phyloP scores from a whole-genome alignment of 2,888 invertebrate genomes.

The Baronia brevicornis region DNA sequence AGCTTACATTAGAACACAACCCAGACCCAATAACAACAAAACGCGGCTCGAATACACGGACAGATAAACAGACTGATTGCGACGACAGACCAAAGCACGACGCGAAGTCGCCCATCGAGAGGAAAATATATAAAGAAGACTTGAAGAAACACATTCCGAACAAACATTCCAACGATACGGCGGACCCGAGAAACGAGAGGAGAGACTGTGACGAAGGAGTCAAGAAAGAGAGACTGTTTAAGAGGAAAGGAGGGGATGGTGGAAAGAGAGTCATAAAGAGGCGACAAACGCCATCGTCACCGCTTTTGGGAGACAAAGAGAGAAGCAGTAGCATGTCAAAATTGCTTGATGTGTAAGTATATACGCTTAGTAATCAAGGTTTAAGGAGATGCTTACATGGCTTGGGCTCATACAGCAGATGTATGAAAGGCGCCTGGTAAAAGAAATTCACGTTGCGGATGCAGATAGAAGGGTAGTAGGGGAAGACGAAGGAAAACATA shows the following conservation, averaged over 20 bases:
- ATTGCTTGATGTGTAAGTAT: conserved; percentile 80
- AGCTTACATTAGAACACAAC: conserved; percentile 93
- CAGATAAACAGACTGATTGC: conserved; percentile 23
- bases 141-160: conserved; percentile 27
- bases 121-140: conserved; percentile 48
- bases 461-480: no score
- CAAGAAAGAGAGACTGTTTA: conserved; percentile 58
- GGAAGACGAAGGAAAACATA: no score
- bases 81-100: conserved; percentile 29
- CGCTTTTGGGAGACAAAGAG: conserved; percentile 81
- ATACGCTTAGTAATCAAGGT: no score
- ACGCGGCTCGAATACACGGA: conserved; percentile 20
- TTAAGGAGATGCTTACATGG: no score
- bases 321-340: conserved; percentile 91
- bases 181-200: conserved; percentile 44
- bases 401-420: no score
- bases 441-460: no score
- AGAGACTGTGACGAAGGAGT: conserved; percentile 68
- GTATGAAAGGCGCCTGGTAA: no score
- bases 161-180: conserved; percentile 36
- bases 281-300: conserved; percentile 51
- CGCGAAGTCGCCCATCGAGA: conserved; percentile 72
- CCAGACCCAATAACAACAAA: conserved; percentile 76
- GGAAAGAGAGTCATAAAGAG: conserved; percentile 46
- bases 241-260: conserved; percentile 60